Evolutionary conservation across 1,140 invertebrate species (phyloP).

Genomic region (Pogonognathellus flavescens): DNA sequence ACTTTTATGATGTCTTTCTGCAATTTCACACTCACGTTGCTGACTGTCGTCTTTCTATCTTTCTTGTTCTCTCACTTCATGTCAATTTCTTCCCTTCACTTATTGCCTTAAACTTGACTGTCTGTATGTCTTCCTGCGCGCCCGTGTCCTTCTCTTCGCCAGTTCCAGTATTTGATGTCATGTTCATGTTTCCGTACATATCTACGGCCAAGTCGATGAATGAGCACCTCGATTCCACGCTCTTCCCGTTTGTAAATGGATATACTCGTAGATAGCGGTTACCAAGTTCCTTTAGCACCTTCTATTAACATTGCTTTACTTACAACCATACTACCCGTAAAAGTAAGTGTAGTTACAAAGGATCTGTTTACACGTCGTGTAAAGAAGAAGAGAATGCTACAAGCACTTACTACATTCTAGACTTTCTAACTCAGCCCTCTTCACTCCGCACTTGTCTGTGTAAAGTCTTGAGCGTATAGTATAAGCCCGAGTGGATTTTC

Average conservation of each 20-base stretch:
- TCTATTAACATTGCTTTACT: too few species aligned
- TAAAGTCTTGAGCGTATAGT: slow-evolving; percentile 10
- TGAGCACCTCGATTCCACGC: not conserved
- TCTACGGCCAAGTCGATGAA: not conserved
- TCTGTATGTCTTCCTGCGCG: not conserved
- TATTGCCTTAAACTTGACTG: not conserved
- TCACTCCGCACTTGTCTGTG: slow-evolving; percentile 1
- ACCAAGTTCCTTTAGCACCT: too few species aligned
- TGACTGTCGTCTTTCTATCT: slow-evolving; percentile 32
- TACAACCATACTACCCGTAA: too few species aligned
- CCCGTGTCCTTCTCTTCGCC: not conserved
- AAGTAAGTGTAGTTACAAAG: not conserved
- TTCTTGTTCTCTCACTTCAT: slow-evolving; percentile 29
- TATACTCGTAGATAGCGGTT: not conserved
- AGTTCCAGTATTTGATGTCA: slow-evolving; percentile 15
- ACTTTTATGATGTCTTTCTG: slow-evolving; percentile 54
- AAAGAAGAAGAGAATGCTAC: not conserved
- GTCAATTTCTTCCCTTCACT: slow-evolving; percentile 36
- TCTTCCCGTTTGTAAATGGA: not conserved
- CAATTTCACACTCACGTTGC: slow-evolving; percentile 37
- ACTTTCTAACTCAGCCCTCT: not conserved
- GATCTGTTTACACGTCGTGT: not conserved
- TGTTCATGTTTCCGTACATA: not conserved
- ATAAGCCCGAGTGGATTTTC: slow-evolving; percentile 24
- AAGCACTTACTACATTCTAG: slow-evolving; percentile 8